These are phyloP conservation scores for Microcebus murinus DNA, from an alignment of 2,113 vertebrate genomes.

Conservation along the genomic window DNA sequence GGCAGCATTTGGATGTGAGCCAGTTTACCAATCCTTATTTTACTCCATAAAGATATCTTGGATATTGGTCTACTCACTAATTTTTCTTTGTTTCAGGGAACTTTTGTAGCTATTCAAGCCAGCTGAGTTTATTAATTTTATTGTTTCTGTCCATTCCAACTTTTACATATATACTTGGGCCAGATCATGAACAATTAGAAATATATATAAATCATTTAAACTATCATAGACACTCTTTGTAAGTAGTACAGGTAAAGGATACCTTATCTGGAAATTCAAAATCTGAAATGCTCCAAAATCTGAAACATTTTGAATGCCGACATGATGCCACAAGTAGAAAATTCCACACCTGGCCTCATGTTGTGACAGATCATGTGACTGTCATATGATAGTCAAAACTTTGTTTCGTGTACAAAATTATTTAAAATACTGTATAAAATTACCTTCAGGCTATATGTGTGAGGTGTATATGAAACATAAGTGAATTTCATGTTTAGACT, in stretches of 20 bases:
- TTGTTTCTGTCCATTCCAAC: neutral
- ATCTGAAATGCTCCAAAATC: neutral
- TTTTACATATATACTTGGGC: neutral
- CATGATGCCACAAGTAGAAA: neutral
- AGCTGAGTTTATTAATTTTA: neutral
- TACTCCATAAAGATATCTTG: neutral
- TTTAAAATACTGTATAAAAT: neutral
- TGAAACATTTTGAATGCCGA: neutral
- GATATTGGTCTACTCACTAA: neutral
- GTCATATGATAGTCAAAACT: neutral
- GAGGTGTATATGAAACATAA: neutral
- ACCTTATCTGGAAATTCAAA: neutral
- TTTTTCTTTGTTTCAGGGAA: conserved; percentile 16
- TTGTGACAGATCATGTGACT: neutral
- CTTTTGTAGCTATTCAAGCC: neutral
- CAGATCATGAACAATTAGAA: neutral
- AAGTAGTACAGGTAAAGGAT: neutral
- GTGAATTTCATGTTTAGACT: neutral
- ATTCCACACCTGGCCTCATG: neutral
- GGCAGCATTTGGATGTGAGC: neutral
- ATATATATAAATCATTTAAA: neutral
- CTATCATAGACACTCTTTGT: neutral
- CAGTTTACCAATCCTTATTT: neutral
- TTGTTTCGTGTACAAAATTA: neutral
- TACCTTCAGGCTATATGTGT: neutral